Evolutionary conservation across 2,888 invertebrate species (phyloP).

Genomic region (Acholoe squamosa): DNA sequence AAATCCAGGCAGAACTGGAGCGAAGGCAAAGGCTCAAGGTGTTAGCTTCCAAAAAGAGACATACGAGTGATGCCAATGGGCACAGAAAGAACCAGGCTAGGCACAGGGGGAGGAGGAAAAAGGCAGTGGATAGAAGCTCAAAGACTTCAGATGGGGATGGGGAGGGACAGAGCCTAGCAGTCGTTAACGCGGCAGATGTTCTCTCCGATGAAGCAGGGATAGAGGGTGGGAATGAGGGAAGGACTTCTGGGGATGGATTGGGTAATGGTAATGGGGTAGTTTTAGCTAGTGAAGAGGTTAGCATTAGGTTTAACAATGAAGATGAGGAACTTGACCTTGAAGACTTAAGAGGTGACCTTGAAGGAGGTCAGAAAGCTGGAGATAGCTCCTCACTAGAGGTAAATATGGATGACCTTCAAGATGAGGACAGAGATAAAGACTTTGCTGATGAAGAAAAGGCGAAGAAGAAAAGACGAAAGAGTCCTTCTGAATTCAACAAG

Average conservation of each 20-base stretch:
- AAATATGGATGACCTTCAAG: background rate
- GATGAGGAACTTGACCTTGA: background rate
- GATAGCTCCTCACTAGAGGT: background rate
- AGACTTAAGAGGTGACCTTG: background rate
- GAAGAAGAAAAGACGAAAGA: background rate
- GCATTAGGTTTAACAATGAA: background rate
- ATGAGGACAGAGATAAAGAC: background rate
- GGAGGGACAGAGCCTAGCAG: background rate
- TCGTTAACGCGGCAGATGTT: conserved; percentile 26
- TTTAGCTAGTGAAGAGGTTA: background rate
- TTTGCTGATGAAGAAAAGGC: conserved; percentile 3
- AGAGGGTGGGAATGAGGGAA: background rate
- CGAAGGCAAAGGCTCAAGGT: conserved; percentile 32
- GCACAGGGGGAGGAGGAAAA: background rate
- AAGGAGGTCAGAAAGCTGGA: background rate
- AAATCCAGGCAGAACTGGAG: background rate
- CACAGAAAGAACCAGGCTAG: background rate
- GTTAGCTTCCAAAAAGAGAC: conserved; percentile 20
- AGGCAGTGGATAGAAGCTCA: background rate
- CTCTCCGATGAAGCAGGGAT: background rate
- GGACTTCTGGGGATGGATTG: background rate
- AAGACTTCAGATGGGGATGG: background rate
- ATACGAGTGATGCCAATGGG: background rate
- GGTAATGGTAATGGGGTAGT: background rate
- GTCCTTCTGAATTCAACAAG: background rate